Evolutionary conservation across 2,797 vertebrate genomes (phyloP), one percentile per base, ranked within the genome.

Genomic region (Lemur catta): DNA sequence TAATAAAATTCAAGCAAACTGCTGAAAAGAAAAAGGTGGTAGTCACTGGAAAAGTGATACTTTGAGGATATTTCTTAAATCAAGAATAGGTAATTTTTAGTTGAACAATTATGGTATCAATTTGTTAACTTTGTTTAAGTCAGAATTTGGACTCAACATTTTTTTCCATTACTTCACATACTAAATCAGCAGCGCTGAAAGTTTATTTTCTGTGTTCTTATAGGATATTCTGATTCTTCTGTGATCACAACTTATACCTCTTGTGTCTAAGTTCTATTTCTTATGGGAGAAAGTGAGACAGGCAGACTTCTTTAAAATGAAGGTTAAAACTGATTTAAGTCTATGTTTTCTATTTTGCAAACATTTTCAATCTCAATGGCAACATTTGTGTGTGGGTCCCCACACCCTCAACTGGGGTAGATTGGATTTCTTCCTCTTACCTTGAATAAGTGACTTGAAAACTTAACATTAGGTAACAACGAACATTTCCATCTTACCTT

Each of bases 401-500:
- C n/a, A 6, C 7, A 57, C 2, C 13, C 4, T 7, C 20, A 43
- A 55, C 10, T 13, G 46, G 11, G 15, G 8, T 43, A 55, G 35
- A n/a, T 41, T 17, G 22, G 10, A 52, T 41, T 92, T 93, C 17
- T 63, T 61, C 69, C 10, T 84, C 20, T 89, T 95, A 35, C 26
- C 7, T 69, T 46, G 24, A 43, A 28, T 46, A 35, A 50, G 2
- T 76, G 41, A 79, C 20, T 87, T 63, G n/a, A 71, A 97, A 95
- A 89, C 4, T 41, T 95, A 78, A 35, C 4, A 38, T 57, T 43
- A 55, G 14, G 59, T 57, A 61, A 72, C 13, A 22, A 97, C 1
- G 1, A 55, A 20, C 6, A 38, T 74, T 97, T 57, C 61, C 75
- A 46, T 50, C 98, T 98, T 98, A 99, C 98, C 98, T 98, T 98